A percentile compares a stretch with the other conserved stretches of the same genome.
phyloP scores from a whole-genome alignment of 2,888 invertebrate species.

The Caenorhabditis doughertyi region DNA sequence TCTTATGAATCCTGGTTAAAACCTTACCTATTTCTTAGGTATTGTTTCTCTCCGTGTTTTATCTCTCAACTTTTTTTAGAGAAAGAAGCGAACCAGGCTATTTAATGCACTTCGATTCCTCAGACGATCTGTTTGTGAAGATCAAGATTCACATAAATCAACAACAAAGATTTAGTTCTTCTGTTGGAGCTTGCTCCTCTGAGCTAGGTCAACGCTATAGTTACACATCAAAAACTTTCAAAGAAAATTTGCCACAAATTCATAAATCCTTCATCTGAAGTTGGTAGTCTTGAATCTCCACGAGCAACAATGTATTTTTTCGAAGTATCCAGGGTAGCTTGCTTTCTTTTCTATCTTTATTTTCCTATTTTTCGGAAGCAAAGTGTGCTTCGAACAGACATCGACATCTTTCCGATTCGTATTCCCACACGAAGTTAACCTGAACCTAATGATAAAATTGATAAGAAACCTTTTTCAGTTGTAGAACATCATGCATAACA shows the following conservation, averaged over 20 bases:
- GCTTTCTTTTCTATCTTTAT: too few species aligned
- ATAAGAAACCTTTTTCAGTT: constrained; percentile 3
- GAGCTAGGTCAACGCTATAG: background rate
- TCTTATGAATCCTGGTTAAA: too few species aligned
- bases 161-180: background rate
- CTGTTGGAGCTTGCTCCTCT: background rate
- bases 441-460: background rate
- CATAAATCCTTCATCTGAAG: background rate
- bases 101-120: too few species aligned
- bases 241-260: background rate
- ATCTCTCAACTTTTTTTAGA: too few species aligned
- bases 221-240: background rate
- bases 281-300: background rate
- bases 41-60: too few species aligned
- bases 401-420: background rate
- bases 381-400: background rate
- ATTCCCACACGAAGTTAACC: background rate
- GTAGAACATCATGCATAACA: constrained; percentile 21
- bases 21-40: too few species aligned
- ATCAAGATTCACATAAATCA: too few species aligned
- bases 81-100: too few species aligned
- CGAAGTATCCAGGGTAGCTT: background rate
- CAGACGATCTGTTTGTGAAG: too few species aligned
- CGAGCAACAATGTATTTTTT: background rate
- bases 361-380: background rate